Evolutionary conservation across 2,113 vertebrate genomes (phyloP).

Genomic region (Notothenia rossii): DNA sequence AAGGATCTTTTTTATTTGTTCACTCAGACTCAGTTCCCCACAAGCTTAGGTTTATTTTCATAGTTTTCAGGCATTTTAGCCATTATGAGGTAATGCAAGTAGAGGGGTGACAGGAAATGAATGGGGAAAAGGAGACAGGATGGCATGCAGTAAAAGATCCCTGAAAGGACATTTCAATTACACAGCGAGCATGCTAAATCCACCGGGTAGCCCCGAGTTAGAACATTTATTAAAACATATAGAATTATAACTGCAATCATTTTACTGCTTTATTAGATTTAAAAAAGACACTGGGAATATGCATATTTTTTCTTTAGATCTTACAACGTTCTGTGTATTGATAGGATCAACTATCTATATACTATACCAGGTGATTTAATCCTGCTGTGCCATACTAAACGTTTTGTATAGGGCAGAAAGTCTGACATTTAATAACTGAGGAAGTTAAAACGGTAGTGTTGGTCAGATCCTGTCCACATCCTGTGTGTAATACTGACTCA

Average conservation of each 20-base stretch:
- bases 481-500: conserved; percentile 29
- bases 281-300: neutral
- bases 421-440: neutral
- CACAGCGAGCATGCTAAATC: neutral
- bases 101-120: conserved; percentile 1
- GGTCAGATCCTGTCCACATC: conserved; percentile 31
- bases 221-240: neutral
- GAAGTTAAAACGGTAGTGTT: conserved; percentile 1
- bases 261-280: neutral
- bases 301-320: neutral
- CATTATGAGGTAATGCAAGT: neutral
- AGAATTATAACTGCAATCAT: neutral
- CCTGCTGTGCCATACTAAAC: neutral
- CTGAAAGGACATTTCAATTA: neutral
- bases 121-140: no score
- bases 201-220: neutral
- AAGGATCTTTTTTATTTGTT: neutral
- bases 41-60: neutral
- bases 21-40: neutral
- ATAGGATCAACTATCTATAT: neutral
- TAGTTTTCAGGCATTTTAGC: neutral
- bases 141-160: neutral
- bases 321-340: neutral
- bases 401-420: no score
- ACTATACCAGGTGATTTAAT: neutral